Conservation (phyloP, 2,113 vertebrate genomes). For the Corvus cornix region DNA sequence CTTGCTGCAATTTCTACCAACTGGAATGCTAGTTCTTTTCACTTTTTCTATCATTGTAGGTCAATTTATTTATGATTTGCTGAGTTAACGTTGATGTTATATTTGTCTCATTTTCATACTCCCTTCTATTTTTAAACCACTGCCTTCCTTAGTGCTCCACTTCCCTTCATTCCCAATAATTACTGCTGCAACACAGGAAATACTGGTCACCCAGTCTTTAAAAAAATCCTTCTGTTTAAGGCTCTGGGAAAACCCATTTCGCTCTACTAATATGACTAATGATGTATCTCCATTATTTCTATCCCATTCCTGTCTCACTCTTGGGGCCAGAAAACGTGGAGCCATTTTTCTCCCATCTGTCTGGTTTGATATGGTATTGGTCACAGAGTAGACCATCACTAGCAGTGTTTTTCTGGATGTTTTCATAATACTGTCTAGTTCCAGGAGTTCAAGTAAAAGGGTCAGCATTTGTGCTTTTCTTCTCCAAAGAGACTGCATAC, state of each 20-base stretch:
- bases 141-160: not conserved
- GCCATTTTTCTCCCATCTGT: not conserved
- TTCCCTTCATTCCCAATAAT: not conserved
- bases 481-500: not conserved
- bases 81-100: not conserved
- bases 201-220: not conserved
- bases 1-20: not conserved
- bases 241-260: not conserved
- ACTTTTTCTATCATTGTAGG: not conserved
- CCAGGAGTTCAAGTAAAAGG: not conserved
- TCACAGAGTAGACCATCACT: not conserved
- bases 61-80: conserved; percentile 1
- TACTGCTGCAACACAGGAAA: not conserved
- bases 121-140: not conserved
- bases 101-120: not conserved
- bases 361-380: not conserved
- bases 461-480: not conserved
- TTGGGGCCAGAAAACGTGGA: not conserved
- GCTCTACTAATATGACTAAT: not conserved
- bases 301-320: not conserved
- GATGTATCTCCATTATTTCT: not conserved
- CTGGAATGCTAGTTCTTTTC: not conserved
- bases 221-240: not conserved
- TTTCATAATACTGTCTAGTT: not conserved
- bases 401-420: not conserved